These are phyloP conservation scores for Ylistrum balloti DNA, from an alignment of 1,140 invertebrate genomes.

Conservation along the genomic window DNA sequence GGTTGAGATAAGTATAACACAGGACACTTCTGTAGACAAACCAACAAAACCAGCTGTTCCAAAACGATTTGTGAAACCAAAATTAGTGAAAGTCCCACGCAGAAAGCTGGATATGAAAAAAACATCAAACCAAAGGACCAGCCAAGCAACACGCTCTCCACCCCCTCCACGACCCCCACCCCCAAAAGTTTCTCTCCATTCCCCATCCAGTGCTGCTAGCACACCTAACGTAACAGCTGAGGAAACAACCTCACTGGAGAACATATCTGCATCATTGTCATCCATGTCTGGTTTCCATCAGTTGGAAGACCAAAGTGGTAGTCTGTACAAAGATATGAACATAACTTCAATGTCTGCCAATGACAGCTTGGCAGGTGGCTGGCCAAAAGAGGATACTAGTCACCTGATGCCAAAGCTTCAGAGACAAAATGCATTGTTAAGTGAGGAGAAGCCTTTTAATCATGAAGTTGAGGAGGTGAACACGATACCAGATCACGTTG, in stretches of 20 bases:
- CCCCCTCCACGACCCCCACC: constrained; percentile 56
- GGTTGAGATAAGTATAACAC: constrained; percentile 39
- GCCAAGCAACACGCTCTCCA: constrained; percentile 46
- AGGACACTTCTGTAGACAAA: neutral
- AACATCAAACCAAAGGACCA: constrained; percentile 30
- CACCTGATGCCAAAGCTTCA: neutral
- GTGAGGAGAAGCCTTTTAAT: constrained; percentile 14
- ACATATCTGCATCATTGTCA: neutral
- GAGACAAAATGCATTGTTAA: constrained; percentile 1
- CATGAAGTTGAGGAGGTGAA: neutral
- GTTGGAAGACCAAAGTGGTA: constrained; percentile 9
- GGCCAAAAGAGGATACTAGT: neutral
- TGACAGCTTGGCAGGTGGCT: neutral
- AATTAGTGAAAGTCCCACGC: constrained; percentile 59
- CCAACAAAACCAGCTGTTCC: constrained; percentile 56
- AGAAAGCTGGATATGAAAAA: constrained; percentile 54
- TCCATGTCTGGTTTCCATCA: constrained; percentile 1
- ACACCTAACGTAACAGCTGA: neutral
- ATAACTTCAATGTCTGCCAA: constrained; percentile 11
- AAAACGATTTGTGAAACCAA: constrained; percentile 63
- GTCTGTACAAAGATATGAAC: neutral
- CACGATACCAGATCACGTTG: neutral
- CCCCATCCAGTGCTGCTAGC: neutral
- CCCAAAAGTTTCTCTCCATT: constrained; percentile 37
- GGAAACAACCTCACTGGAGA: neutral